Evolutionary conservation across 2,888 invertebrate species (phyloP).

Genomic region (Ommatoiulus sabulosus): DNA sequence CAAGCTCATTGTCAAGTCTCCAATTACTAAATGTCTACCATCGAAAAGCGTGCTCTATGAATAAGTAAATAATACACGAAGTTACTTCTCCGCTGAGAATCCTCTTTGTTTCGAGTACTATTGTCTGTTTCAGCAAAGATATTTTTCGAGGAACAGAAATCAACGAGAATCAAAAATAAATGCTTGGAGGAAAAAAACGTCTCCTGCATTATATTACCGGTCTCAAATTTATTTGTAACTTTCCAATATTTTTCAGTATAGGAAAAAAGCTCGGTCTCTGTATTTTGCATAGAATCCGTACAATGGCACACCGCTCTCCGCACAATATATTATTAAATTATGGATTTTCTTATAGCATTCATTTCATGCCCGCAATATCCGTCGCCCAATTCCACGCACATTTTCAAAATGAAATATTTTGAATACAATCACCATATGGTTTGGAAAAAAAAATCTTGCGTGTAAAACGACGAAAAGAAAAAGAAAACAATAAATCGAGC

Average conservation of each 20-base stretch:
- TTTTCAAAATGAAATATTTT: constrained; percentile 40
- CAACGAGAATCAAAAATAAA: neutral
- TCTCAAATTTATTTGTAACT: neutral
- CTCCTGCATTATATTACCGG: neutral
- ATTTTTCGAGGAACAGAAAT: neutral
- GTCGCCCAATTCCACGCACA: constrained; percentile 29
- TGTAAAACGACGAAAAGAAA: constrained; percentile 5
- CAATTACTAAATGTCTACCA: neutral
- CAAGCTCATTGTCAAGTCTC: neutral
- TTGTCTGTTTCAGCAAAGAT: neutral
- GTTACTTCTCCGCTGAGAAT: neutral
- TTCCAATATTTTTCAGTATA: neutral
- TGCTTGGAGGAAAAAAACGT: neutral
- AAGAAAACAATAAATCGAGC: constrained; percentile 36
- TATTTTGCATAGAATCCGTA: neutral
- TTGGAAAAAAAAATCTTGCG: constrained; percentile 7
- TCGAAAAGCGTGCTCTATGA: constrained; percentile 8
- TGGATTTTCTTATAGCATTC: constrained; percentile 15
- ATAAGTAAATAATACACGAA: constrained; percentile 3
- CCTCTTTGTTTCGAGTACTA: neutral
- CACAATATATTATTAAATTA: constrained; percentile 35
- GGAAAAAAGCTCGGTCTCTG: neutral
- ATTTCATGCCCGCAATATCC: constrained; percentile 22
- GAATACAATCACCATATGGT: constrained; percentile 40
- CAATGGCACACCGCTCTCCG: neutral